phyloP scores from a whole-genome alignment of 2,113 vertebrate species.

The Sander vitreus region DNA sequence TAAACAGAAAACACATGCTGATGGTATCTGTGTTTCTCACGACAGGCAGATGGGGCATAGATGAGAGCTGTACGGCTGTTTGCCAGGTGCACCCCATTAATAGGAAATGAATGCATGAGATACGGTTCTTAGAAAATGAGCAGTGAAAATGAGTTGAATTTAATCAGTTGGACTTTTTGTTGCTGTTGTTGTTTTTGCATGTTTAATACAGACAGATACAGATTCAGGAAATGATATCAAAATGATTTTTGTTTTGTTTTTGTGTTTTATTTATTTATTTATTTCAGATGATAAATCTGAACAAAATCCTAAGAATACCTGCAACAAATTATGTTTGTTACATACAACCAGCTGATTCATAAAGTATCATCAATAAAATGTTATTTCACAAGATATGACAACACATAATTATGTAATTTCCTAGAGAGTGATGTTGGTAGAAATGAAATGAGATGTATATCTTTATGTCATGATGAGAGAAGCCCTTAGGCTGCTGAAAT shows the following conservation, averaged over 20 bases:
- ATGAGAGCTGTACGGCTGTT: conserved; percentile 2
- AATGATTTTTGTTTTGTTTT: not conserved
- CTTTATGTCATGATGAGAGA: not conserved
- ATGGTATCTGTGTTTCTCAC: conserved; percentile 42
- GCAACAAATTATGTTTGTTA: not conserved
- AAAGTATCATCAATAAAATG: not conserved
- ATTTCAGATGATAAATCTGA: not conserved
- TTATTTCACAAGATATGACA: not conserved
- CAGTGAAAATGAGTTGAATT: not conserved
- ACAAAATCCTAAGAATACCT: not conserved
- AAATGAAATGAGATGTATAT: not conserved
- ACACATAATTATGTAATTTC: not conserved
- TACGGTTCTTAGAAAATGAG: conserved; percentile 2
- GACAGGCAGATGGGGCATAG: conserved; percentile 29
- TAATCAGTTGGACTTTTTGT: not conserved
- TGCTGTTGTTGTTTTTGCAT: not conserved
- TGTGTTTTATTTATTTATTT: not conserved
- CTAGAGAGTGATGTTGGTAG: not conserved
- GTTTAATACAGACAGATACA: not conserved
- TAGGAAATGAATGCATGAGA: conserved; percentile 43
- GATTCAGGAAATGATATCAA: conserved; percentile 1
- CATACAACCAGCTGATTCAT: not conserved
- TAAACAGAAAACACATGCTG: conserved; percentile 26
- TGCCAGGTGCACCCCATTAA: conserved; percentile 28
- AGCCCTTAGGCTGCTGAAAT: not conserved